phyloP scores from a whole-genome alignment of 2,113 vertebrate genomes.

The Ardeotis arabs region DNA sequence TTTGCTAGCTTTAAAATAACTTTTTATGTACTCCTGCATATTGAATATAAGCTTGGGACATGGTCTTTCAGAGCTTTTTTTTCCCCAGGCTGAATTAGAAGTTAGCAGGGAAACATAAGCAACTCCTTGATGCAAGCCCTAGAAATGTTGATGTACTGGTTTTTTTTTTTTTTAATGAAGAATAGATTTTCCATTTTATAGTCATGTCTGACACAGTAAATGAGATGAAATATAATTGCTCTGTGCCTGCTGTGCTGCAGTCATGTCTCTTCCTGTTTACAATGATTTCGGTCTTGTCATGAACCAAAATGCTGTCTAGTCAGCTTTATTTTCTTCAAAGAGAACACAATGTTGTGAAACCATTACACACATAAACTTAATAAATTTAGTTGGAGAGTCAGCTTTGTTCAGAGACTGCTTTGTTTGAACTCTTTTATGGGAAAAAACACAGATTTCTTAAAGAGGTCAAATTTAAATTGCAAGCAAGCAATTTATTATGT shows the following conservation, averaged over 20 bases:
- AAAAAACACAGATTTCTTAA: not conserved
- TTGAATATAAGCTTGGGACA: not conserved
- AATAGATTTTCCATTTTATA: not conserved
- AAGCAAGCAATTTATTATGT: not conserved
- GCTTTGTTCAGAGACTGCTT: not conserved
- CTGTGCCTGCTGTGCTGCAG: not conserved
- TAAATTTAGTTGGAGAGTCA: not conserved
- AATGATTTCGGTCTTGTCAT: not conserved
- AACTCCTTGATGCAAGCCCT: not conserved
- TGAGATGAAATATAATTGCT: not conserved
- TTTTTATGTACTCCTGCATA: not conserved
- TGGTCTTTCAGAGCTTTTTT: not conserved
- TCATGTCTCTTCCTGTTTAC: not conserved
- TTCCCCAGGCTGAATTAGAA: not conserved
- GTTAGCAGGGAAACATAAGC: not conserved
- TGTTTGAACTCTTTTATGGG: not conserved
- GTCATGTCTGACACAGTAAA: not conserved
- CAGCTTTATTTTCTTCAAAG: constrained; percentile 5
- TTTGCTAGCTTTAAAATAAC: not conserved
- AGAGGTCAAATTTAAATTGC: not conserved
- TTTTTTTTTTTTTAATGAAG: not conserved
- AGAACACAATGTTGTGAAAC: not conserved
- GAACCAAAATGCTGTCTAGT: not conserved
- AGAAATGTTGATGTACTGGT: not conserved
- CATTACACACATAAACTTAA: not conserved